A percentile compares a stretch with the other conserved stretches of the same genome.
phyloP scores from a whole-genome alignment of 2,113 vertebrate species.

The Sorex araneus region DNA sequence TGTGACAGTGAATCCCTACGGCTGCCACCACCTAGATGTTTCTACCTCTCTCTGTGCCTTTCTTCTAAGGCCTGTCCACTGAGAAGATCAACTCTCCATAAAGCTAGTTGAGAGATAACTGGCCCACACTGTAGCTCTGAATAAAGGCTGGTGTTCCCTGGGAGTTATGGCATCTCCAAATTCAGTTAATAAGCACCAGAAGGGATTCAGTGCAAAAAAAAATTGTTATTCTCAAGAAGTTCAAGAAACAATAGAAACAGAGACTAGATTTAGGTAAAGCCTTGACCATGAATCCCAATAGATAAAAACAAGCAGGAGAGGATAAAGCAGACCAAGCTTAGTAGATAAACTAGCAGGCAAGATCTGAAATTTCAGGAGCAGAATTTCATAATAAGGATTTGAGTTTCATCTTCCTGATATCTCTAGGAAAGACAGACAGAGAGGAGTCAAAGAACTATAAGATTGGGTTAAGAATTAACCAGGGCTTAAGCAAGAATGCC shows the following conservation, averaged over 20 bases:
- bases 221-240: not conserved
- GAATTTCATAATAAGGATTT: not conserved
- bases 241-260: not conserved
- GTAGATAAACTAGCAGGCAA: not conserved
- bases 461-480: not conserved
- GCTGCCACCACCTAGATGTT: not conserved
- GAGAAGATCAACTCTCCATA: not conserved
- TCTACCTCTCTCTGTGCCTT: not conserved
- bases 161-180: not conserved
- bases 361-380: not conserved
- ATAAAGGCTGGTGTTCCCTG: not conserved
- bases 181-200: not conserved
- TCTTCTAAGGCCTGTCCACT: not conserved
- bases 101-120: not conserved
- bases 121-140: not conserved
- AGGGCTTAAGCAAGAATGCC: not conserved
- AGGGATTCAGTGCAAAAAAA: not conserved
- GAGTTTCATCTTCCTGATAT: not conserved
- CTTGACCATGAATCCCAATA: not conserved
- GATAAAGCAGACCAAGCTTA: fast-evolving
- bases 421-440: not conserved
- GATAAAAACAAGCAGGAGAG: not conserved
- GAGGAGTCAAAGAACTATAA: not conserved
- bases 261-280: not conserved
- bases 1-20: not conserved